phyloP scores from a whole-genome alignment of 1,140 invertebrate species.

The Drosophila obscura region DNA sequence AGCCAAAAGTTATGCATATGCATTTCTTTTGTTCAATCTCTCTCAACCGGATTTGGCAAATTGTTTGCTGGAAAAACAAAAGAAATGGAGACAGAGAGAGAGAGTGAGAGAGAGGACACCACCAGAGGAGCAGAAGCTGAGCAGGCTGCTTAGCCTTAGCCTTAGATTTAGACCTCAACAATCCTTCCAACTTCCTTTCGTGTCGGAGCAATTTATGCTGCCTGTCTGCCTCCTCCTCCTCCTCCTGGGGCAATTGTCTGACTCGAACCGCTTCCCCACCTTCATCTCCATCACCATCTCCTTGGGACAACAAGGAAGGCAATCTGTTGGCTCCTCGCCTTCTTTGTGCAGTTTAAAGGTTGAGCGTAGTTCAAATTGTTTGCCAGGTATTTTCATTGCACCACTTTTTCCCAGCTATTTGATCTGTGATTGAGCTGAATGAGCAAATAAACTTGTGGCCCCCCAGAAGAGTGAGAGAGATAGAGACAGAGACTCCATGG shows the following conservation, averaged over 20 bases:
- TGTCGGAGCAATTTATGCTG: constrained; percentile 68
- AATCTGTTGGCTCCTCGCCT: constrained; percentile 30
- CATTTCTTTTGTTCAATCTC: constrained; percentile 64
- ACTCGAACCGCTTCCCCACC: constrained; percentile 5
- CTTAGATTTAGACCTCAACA: constrained; percentile 14
- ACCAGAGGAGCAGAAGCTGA: constrained; percentile 7
- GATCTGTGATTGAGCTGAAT: constrained; percentile 80
- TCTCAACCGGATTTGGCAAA: constrained; percentile 65
- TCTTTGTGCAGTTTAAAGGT: constrained; percentile 67
- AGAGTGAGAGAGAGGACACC: not conserved
- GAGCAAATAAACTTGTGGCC: constrained; percentile 78
- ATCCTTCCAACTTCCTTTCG: constrained; percentile 42
- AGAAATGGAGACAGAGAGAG: constrained; percentile 26
- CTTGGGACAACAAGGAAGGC: constrained; percentile 2
- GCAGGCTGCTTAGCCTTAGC: constrained; percentile 52
- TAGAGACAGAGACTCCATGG: constrained; percentile 8
- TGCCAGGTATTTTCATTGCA: constrained; percentile 72
- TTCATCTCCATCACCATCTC: not conserved
- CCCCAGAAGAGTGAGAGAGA: not conserved
- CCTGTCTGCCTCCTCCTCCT: constrained; percentile 42
- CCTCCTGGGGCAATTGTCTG: constrained; percentile 62
- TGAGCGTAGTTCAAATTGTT: constrained; percentile 77
- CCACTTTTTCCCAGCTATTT: constrained; percentile 74
- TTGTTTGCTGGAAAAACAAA: constrained; percentile 73
- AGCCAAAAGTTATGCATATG: constrained; percentile 67